Conservation (phyloP, 1,140 invertebrate genomes). For the Polypedilum vanderplanki region DNA sequence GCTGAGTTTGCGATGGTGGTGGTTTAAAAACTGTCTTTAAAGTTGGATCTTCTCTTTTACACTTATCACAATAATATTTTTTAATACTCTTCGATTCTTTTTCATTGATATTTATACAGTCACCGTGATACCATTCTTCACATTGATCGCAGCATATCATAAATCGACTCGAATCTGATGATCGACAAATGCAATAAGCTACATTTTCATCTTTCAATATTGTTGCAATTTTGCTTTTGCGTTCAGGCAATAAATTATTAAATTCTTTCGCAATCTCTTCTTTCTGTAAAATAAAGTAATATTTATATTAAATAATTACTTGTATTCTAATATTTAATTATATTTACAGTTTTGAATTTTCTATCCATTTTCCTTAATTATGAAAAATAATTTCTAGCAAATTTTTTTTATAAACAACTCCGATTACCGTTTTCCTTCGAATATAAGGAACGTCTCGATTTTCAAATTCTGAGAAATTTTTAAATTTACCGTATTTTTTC, state of each 20-base stretch:
- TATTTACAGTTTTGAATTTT: slow-evolving; percentile 3
- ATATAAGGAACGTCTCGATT: too few relatives aligned
- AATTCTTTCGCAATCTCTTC: slow-evolving; percentile 87
- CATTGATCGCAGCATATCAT: slow-evolving; percentile 98
- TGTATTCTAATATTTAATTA: too few relatives aligned
- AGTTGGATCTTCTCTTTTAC: slow-evolving; percentile 71
- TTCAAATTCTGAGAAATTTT: background rate
- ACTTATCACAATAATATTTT: slow-evolving; percentile 86
- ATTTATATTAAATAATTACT: background rate
- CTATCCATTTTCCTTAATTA: background rate
- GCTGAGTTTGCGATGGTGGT: slow-evolving; percentile 36
- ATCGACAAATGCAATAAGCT: slow-evolving; percentile 90
- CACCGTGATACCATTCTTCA: slow-evolving; percentile 98
- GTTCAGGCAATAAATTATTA: slow-evolving; percentile 64
- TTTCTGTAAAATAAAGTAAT: slow-evolving; percentile 51
- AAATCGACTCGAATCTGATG: slow-evolving; percentile 85
- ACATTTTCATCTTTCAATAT: slow-evolving; percentile 80
- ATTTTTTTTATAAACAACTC: background rate
- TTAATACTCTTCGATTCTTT: slow-evolving; percentile 88
- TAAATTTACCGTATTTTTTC: background rate
- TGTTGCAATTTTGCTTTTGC: slow-evolving; percentile 85
- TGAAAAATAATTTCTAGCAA: background rate
- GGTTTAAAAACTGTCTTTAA: slow-evolving; percentile 65
- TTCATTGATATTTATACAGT: slow-evolving; percentile 92
- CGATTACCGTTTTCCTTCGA: too few relatives aligned